Percentiles rank a stretch among this genome's conserved stretches.
phyloP scores from a whole-genome alignment of 2,113 vertebrate species.

The Podilymbus podiceps region DNA sequence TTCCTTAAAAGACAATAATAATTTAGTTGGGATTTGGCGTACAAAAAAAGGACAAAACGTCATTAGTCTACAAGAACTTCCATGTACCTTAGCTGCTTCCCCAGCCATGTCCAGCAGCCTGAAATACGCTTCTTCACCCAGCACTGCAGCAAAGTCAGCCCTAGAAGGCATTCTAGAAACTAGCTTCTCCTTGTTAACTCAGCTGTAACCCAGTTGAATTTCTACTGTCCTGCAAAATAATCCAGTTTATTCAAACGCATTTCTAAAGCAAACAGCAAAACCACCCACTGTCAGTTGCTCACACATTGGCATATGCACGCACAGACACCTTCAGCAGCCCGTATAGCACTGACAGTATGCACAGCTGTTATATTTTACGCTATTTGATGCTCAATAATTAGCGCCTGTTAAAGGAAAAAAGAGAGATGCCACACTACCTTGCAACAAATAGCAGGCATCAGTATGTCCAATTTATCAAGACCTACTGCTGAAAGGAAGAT shows the following conservation, averaged over 20 bases:
- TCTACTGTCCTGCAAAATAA: slow-evolving; percentile 26
- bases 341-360: slow-evolving; percentile 79
- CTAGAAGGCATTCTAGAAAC: neutral
- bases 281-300: slow-evolving; percentile 82
- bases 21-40: neutral
- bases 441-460: slow-evolving; percentile 67
- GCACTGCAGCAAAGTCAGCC: neutral
- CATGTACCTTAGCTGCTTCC: neutral
- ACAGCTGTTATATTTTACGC: slow-evolving; percentile 83
- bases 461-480: slow-evolving; percentile 66
- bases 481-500: slow-evolving; percentile 70
- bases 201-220: slow-evolving; percentile 38
- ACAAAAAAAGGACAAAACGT: neutral
- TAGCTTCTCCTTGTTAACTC: slow-evolving; percentile 22
- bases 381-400: slow-evolving; percentile 91
- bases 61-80: neutral
- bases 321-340: slow-evolving; percentile 78
- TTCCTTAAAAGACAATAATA: neutral
- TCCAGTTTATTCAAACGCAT: slow-evolving; percentile 47
- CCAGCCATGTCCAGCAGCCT: neutral
- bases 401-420: slow-evolving; percentile 70
- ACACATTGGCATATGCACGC: slow-evolving; percentile 69
- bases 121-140: neutral
- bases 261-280: slow-evolving; percentile 67
- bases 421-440: slow-evolving; percentile 65